Evolutionary conservation across 2,888 invertebrate species (phyloP).

Genomic region (Eurois occulta): DNA sequence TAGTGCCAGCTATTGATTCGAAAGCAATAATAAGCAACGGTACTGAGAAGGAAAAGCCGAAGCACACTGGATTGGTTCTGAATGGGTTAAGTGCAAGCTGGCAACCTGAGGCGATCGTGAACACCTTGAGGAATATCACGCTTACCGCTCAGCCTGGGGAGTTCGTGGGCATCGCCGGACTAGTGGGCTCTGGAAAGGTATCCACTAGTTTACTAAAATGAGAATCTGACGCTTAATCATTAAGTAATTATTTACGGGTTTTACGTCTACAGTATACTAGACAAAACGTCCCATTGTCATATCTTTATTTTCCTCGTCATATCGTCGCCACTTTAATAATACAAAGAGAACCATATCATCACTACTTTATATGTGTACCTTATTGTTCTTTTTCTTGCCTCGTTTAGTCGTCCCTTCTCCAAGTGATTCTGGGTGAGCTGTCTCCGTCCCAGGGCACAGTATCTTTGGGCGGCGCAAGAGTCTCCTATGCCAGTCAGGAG

Average conservation of each 20-base stretch:
- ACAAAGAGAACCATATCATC: neutral
- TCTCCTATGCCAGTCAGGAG: conserved; percentile 95
- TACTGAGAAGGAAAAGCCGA: conserved; percentile 74
- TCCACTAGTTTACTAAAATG: neutral
- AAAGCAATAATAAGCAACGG: conserved; percentile 75
- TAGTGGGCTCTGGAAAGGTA: conserved; percentile 94
- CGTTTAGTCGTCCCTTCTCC: conserved; percentile 91
- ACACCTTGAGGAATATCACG: conserved; percentile 89
- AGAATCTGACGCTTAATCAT: neutral
- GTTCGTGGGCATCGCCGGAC: conserved; percentile 93
- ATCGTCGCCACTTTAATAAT: neutral
- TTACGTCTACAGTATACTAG: conserved; percentile 9
- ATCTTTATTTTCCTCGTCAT: conserved; percentile 8
- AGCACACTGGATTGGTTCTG: conserved; percentile 78
- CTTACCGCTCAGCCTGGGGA: conserved; percentile 89
- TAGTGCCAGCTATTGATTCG: conserved; percentile 67
- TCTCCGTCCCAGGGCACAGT: conserved; percentile 91
- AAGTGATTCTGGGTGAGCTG: conserved; percentile 93
- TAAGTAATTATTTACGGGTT: conserved; percentile 17
- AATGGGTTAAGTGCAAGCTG: conserved; percentile 85
- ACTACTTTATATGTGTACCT: neutral
- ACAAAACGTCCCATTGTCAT: conserved; percentile 8
- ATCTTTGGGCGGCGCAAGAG: conserved; percentile 90
- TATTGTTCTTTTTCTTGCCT: conserved; percentile 20
- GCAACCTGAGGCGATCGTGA: conserved; percentile 86